Conservation (phyloP, 2,888 invertebrate genomes). For the Schizaphis graminum region DNA sequence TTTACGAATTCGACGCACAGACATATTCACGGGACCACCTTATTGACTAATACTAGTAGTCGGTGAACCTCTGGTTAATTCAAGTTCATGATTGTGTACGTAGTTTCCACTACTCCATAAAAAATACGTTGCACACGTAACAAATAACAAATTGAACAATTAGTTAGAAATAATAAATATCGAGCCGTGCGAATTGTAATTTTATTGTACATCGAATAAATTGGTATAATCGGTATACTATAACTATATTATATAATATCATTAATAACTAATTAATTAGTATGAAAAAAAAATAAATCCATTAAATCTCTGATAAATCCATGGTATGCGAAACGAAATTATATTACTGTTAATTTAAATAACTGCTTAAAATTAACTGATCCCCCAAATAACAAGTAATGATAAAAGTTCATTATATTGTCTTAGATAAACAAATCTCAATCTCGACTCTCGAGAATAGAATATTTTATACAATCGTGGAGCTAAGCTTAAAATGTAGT, state of each 20-base stretch:
- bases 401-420: not conserved
- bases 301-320: not conserved
- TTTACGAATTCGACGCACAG: slow-evolving; percentile 26
- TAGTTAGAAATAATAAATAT: not conserved
- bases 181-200: not conserved
- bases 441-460: not conserved
- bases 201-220: not conserved
- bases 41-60: slow-evolving; percentile 38
- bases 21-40: slow-evolving; percentile 19
- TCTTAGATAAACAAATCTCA: not conserved
- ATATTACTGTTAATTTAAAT: not conserved
- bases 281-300: not conserved
- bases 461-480: not conserved
- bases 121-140: not conserved
- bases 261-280: no score
- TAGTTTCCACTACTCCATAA: slow-evolving; percentile 46
- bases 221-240: not conserved
- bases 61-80: slow-evolving; percentile 13
- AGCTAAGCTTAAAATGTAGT: not conserved
- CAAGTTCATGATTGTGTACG: slow-evolving; percentile 48
- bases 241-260: no score
- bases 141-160: not conserved
- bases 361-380: not conserved
- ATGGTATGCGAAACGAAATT: not conserved
- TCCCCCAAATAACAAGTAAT: not conserved